These are phyloP conservation scores for Cottoperca gobio DNA, from an alignment of 2,797 vertebrate genomes.

Conservation along the genomic window DNA sequence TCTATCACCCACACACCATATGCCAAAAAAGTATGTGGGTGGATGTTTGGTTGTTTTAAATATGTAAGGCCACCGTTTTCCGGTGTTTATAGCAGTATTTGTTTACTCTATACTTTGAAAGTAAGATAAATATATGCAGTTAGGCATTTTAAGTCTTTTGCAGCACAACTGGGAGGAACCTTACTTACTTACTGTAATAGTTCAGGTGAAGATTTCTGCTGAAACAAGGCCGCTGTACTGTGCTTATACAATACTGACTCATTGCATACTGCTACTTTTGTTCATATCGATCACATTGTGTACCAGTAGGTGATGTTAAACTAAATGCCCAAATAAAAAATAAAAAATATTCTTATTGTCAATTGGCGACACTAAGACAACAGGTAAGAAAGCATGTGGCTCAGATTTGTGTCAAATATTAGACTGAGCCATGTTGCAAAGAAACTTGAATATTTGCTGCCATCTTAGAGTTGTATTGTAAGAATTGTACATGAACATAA, in stretches of 20 bases:
- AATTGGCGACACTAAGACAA: background rate
- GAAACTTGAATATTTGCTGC: background rate
- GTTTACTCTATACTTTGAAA: slow-evolving; percentile 25
- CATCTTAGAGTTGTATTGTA: background rate
- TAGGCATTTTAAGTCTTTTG: slow-evolving; percentile 9
- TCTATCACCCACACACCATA: slow-evolving; percentile 76
- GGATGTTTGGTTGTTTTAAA: slow-evolving; percentile 68
- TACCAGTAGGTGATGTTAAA: background rate
- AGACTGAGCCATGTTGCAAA: background rate
- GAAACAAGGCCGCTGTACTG: background rate
- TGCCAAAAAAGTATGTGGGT: slow-evolving; percentile 68
- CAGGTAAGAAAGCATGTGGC: background rate
- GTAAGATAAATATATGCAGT: slow-evolving; percentile 1
- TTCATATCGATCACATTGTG: background rate
- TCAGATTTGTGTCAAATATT: background rate
- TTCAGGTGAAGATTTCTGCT: slow-evolving; percentile 8
- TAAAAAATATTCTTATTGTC: background rate
- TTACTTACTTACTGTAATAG: background rate
- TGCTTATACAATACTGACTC: slow-evolving; percentile 1
- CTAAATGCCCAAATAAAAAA: background rate
- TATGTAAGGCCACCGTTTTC: slow-evolving; percentile 34
- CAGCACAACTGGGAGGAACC: background rate
- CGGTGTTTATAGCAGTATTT: slow-evolving; percentile 22
- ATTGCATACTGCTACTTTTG: slow-evolving; percentile 1
- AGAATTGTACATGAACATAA: background rate